phyloP scores from a whole-genome alignment of 1,140 invertebrate species.

The Hypsibius dujardini region DNA sequence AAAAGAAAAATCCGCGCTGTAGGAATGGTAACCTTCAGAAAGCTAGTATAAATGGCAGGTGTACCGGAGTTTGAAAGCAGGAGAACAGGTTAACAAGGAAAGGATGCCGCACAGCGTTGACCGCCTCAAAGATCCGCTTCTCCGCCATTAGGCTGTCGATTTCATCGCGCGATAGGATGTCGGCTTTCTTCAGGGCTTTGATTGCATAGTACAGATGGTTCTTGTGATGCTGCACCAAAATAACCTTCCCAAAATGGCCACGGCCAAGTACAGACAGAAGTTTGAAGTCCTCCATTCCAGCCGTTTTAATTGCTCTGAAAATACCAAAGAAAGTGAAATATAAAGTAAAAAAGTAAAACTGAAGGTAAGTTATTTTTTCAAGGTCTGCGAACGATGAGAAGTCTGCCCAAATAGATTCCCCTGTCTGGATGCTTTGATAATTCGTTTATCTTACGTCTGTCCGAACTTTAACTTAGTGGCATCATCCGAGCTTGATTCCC shows the following conservation, averaged over 20 bases:
- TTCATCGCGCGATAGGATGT: slow-evolving; percentile 94
- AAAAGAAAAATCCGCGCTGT: slow-evolving; percentile 20
- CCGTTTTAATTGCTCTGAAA: no score
- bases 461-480: no score
- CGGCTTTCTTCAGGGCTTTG: slow-evolving; percentile 96
- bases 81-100: slow-evolving; percentile 97
- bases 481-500: no score
- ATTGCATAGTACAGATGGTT: slow-evolving; percentile 85
- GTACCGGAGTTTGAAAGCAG: slow-evolving; percentile 90
- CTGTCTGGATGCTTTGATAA: no score
- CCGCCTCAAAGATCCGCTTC: slow-evolving; percentile 96
- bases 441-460: no score
- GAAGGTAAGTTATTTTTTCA: no score
- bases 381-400: no score
- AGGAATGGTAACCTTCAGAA: slow-evolving; percentile 10
- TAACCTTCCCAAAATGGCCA: slow-evolving; percentile 99
- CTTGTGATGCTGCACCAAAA: slow-evolving; percentile 77
- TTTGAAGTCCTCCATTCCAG: slow-evolving; percentile 65
- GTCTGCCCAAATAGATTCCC: no score
- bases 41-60: slow-evolving; percentile 25
- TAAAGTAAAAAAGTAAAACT: no score
- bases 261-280: slow-evolving; percentile 86
- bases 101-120: slow-evolving; percentile 85
- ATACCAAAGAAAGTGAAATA: no score
- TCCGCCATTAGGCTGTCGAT: slow-evolving; percentile 94